Conservation (phyloP, 2,113 vertebrate genomes). For the Chamaetylas fuelleborni region DNA sequence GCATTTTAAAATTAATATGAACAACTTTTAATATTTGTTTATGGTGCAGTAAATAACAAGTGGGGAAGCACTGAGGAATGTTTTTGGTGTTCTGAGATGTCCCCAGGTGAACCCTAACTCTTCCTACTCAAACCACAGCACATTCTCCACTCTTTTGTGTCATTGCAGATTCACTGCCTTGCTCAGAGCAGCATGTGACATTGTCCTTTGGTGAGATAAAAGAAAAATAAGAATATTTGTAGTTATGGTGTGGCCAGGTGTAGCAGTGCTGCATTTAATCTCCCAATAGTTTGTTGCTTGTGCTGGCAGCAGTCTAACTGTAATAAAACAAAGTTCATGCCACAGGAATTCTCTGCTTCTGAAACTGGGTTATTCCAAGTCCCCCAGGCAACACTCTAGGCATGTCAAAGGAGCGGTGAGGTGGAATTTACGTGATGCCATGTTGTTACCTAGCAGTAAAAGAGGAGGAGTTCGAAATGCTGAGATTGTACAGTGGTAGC, state of each 20-base stretch:
- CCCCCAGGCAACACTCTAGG: neutral
- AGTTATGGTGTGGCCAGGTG: neutral
- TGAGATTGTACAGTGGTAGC: neutral
- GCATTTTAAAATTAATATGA: neutral
- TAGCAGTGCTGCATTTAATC: neutral
- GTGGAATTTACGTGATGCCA: neutral
- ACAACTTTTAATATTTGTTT: neutral
- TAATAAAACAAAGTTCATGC: neutral
- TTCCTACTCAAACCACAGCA: neutral
- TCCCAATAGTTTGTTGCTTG: neutral
- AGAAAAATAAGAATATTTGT: neutral
- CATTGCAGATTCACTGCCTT: neutral
- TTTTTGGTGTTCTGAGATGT: neutral
- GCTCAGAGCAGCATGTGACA: neutral
- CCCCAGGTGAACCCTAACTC: neutral
- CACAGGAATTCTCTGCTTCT: neutral
- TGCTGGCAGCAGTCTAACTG: neutral
- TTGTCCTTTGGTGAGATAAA: neutral
- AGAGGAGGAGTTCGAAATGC: neutral
- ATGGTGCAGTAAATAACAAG: neutral
- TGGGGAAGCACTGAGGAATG: neutral
- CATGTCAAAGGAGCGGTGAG: neutral
- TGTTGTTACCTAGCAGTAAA: neutral
- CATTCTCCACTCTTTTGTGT: neutral
- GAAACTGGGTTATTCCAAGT: neutral